Evolutionary conservation across 2,797 vertebrate species (phyloP).

Genomic region (Taenioides sp.): DNA sequence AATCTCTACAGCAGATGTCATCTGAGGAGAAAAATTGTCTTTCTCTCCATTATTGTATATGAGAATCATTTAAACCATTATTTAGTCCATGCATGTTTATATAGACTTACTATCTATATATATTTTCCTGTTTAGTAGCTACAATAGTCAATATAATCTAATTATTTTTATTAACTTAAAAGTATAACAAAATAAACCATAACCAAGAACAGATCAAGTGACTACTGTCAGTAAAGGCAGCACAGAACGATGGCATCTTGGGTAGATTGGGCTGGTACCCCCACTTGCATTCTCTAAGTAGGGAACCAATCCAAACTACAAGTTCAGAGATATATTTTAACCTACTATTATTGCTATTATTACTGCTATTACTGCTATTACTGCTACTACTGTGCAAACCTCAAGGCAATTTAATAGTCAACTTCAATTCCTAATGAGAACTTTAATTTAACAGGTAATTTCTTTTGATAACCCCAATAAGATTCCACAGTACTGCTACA

Average conservation of each 20-base stretch:
- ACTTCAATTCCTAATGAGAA: neutral
- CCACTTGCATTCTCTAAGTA: no score
- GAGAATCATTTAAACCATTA: neutral
- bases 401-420: neutral
- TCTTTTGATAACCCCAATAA: neutral
- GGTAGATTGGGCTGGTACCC: no score
- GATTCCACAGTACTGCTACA: neutral
- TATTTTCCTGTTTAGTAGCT: neutral
- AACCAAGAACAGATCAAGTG: neutral
- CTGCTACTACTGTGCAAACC: neutral
- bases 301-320: no score
- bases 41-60: neutral
- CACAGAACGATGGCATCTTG: neutral
- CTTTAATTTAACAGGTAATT: neutral
- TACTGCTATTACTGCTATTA: no score
- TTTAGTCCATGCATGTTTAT: neutral
- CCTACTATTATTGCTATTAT: no score
- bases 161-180: neutral
- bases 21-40: slow-evolving; percentile 17
- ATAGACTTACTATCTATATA: no score
- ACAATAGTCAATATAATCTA: neutral
- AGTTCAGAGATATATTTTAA: no score
- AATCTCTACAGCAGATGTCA: slow-evolving; percentile 41
- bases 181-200: neutral
- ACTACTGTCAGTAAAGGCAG: neutral